These are phyloP conservation scores for Xenops minutus DNA, from an alignment of 2,797 vertebrate genomes.

Conservation along the genomic window DNA sequence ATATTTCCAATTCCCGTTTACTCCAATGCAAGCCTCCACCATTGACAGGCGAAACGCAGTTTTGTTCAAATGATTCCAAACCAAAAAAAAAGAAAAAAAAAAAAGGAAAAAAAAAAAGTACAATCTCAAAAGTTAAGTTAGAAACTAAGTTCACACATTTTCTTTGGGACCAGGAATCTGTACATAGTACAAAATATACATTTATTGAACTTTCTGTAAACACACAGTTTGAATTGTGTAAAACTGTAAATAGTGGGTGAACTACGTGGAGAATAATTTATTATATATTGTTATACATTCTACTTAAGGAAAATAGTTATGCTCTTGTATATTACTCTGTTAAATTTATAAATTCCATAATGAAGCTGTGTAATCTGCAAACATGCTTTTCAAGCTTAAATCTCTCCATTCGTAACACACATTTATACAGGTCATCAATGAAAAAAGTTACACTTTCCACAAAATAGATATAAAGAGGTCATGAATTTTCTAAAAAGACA, in stretches of 20 bases:
- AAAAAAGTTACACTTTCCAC: conserved; percentile 71
- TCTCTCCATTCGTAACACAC: conserved; percentile 62
- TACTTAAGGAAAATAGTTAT: conserved; percentile 77
- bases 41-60: conserved; percentile 84
- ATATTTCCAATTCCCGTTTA: conserved; percentile 73
- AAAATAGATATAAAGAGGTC: conserved; percentile 67
- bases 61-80: conserved; percentile 84
- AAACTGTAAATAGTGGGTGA: conserved; percentile 83
- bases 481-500: conserved; percentile 62
- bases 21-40: conserved; percentile 72
- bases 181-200: conserved; percentile 92
- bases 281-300: conserved; percentile 80
- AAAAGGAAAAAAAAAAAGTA: conserved; percentile 78
- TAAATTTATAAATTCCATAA: conserved; percentile 80
- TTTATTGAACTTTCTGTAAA: conserved; percentile 85
- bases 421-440: conserved; percentile 68
- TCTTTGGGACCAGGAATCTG: conserved; percentile 83
- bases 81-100: conserved; percentile 74
- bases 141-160: conserved; percentile 84
- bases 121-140: conserved; percentile 81
- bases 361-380: conserved; percentile 78
- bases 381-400: conserved; percentile 79
- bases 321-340: conserved; percentile 71
- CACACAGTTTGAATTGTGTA: conserved; percentile 83
- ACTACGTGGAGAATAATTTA: conserved; percentile 85